These are phyloP conservation scores for Gulo gulo DNA, from an alignment of 2,113 vertebrate genomes.

Conservation along the genomic window DNA sequence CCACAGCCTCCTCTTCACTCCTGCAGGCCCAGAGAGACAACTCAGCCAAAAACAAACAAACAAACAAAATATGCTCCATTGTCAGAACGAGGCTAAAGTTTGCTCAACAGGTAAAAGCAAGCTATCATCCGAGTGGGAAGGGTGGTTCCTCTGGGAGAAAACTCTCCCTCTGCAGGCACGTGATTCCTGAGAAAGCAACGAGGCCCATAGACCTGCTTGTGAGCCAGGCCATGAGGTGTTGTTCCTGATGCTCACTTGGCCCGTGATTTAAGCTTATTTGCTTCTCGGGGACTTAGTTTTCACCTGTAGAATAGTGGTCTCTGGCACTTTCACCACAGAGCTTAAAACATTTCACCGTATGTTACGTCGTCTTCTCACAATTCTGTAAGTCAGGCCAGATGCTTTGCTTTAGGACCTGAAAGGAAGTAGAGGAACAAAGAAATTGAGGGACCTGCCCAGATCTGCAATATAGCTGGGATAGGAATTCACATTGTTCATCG, in stretches of 20 bases:
- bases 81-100: not conserved
- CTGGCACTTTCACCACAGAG: slow-evolving; percentile 7
- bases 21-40: not conserved
- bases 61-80: not conserved
- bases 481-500: not conserved
- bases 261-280: not conserved
- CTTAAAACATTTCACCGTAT: slow-evolving; percentile 35
- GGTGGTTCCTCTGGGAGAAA: not conserved
- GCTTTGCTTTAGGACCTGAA: not conserved
- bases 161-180: too few relatives aligned
- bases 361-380: not conserved
- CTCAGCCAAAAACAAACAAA: not conserved
- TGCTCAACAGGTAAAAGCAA: not conserved
- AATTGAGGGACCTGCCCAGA: not conserved
- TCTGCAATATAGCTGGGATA: not conserved
- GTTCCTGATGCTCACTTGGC: not conserved
- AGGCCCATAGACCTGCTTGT: not conserved
- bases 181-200: not conserved
- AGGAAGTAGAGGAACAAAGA: slow-evolving; percentile 17
- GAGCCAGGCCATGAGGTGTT: rapidly evolving
- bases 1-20: not conserved
- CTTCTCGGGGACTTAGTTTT: slow-evolving; percentile 44
- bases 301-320: slow-evolving; percentile 32
- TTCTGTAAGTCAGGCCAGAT: not conserved
- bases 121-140: not conserved